Conservation (phyloP, 2,797 vertebrate species). For the Ceryle rudis region DNA sequence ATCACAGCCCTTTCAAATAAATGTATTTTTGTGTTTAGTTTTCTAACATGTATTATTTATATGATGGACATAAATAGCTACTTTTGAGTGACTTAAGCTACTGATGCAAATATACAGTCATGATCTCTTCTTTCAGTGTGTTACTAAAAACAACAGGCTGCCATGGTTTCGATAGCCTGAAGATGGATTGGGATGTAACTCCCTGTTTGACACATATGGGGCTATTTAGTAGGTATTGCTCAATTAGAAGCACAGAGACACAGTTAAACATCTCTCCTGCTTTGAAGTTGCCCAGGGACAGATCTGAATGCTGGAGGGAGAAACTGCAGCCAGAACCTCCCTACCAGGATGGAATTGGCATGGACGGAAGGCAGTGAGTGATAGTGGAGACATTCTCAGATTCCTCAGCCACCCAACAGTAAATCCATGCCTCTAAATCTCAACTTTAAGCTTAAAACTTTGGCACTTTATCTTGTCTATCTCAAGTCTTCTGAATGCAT, state of each 20-base stretch:
- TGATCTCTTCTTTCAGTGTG: not conserved
- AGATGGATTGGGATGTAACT: not conserved
- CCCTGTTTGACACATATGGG: not conserved
- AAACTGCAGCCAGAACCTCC: not conserved
- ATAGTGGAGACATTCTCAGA: not conserved
- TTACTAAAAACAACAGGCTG: not conserved
- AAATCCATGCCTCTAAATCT: not conserved
- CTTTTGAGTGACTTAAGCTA: not conserved
- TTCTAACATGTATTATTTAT: not conserved
- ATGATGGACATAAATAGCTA: not conserved
- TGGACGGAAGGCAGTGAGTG: not conserved
- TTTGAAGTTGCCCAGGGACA: not conserved
- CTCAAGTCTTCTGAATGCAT: not conserved
- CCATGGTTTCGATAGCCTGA: not conserved
- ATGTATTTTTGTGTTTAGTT: not conserved
- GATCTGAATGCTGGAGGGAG: not conserved
- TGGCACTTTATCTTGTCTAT: not conserved
- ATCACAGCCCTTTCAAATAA: not conserved
- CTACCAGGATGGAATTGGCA: not conserved
- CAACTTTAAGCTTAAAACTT: not conserved
- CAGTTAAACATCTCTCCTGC: not conserved
- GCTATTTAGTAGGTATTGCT: not conserved
- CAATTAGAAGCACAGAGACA: not conserved
- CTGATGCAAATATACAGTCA: not conserved
- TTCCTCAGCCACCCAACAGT: not conserved